A percentile compares a stretch with the other conserved stretches of the same genome.
These are phyloP conservation scores for Anarsia innoxiella DNA, from an alignment of 2,888 invertebrate species.

Conservation along the genomic window DNA sequence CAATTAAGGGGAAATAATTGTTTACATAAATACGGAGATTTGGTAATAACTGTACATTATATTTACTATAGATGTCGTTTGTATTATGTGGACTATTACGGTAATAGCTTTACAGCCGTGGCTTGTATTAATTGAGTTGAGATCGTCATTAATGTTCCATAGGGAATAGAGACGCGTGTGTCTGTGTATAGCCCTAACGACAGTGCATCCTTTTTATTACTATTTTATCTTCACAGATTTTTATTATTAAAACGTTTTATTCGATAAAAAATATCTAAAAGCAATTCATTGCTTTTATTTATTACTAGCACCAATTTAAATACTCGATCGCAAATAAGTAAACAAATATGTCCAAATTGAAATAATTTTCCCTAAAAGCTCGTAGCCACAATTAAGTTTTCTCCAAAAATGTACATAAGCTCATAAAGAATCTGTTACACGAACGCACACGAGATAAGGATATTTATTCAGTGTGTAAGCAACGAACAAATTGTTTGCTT, in stretches of 20 bases:
- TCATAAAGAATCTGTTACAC: conserved; percentile 38
- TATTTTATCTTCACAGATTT: no score
- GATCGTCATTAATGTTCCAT: conserved; percentile 39
- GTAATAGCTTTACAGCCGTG: conserved; percentile 55
- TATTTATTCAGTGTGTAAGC: conserved; percentile 64
- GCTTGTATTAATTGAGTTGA: conserved; percentile 41
- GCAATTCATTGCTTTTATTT: no score
- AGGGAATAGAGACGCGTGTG: conserved; percentile 11
- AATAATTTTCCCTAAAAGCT: no score
- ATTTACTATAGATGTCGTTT: conserved; percentile 52
- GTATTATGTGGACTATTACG: conserved; percentile 56
- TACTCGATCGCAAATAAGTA: no score
- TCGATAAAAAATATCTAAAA: no score
- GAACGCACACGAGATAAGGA: conserved; percentile 44
- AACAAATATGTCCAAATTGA: no score
- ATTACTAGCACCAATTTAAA: no score
- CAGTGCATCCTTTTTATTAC: no score
- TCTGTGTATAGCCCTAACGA: no score
- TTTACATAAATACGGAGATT: conserved; percentile 58
- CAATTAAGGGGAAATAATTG: conserved; percentile 69
- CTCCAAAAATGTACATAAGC: conserved; percentile 17
- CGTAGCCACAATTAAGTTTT: neutral
- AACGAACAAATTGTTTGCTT: conserved; percentile 66
- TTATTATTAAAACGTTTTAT: no score
- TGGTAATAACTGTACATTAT: conserved; percentile 53